phyloP scores from a whole-genome alignment of 2,113 vertebrate genomes.

The Cyrtonyx montezumae region DNA sequence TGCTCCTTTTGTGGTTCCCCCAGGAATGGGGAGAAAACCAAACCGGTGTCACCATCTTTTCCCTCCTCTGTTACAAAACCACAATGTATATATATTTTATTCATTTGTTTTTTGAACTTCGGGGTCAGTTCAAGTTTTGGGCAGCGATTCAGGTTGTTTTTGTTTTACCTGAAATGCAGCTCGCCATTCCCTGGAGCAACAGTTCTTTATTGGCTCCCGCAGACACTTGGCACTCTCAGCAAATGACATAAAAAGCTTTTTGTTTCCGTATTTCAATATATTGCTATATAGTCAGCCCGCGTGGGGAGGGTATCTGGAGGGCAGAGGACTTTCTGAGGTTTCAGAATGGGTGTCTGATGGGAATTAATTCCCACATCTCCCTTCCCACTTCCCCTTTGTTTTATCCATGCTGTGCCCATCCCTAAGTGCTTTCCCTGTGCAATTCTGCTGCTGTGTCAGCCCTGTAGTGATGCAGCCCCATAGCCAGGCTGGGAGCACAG shows the following conservation, averaged over 20 bases:
- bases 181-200: background rate
- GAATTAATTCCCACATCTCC: background rate
- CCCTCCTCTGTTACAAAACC: background rate
- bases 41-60: background rate
- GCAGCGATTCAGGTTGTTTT: background rate
- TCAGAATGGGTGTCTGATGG: background rate
- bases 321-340: conserved; percentile 49
- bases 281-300: conserved; percentile 34
- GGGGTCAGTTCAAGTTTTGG: background rate
- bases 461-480: background rate
- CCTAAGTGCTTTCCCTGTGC: background rate
- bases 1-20: background rate
- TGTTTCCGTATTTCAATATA: conserved; percentile 58
- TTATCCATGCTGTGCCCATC: background rate
- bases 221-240: conserved; percentile 6
- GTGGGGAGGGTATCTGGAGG: conserved; percentile 46
- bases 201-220: conserved; percentile 11
- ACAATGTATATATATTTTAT: background rate
- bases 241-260: conserved; percentile 44
- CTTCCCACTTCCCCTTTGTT: background rate
- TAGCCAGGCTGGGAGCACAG: background rate
- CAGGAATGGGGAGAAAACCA: background rate
- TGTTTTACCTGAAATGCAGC: conserved; percentile 10
- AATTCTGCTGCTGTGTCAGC: background rate
- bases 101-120: background rate